Evolutionary conservation across 2,888 invertebrate species (phyloP), one percentile per base, ranked within the genome.

Genomic region (Cerastoderma edule): DNA sequence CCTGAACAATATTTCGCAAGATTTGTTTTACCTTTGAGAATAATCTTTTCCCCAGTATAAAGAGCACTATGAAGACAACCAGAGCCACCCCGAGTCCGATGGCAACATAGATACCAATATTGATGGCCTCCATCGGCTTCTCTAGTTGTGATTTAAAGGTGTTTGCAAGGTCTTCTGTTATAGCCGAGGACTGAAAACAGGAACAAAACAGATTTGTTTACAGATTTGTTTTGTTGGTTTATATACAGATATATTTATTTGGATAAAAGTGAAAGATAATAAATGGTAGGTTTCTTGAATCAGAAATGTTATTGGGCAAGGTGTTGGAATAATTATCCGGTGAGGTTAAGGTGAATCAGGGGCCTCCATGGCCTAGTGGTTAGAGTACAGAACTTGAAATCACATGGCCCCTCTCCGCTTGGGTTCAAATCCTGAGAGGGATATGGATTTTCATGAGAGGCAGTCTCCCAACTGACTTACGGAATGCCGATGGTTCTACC

Each of bases 161-260:
- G 3, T 78, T 67, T 8, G 88, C 89, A 63, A 83, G 75, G 27
- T 83, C 80, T 24, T 84, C 80, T 22, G 85, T 86, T 16, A 89
- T 84, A 22, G 72, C 53, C 6, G 88, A 88, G 78, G 85, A 87
- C 88, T 88, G 81, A 10, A 74, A 78, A 53, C 16, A 60, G 56
- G 35, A 22, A 22, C 13, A 28, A 27, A n/a, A n/a, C n/a, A n/a
- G n/a, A n/a, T n/a, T n/a, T n/a, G n/a, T n/a, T n/a, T n/a, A n/a
- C n/a, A n/a, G n/a, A n/a, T n/a, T n/a, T n/a, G n/a, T n/a, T n/a
- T n/a, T 27, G 22, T 16, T n/a, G 50, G 10, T 50, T 8, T 50
- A 50, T 50, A n/a, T 6, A 50, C 6, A 16, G 16, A n/a, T 50
- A 16, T 13, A 6, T 50, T 50, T 6, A 50, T 50, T 10, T 16